Base-by-base conservation (phyloP, 2,797 vertebrate genomes). In the Naso thynnoides region DNA sequence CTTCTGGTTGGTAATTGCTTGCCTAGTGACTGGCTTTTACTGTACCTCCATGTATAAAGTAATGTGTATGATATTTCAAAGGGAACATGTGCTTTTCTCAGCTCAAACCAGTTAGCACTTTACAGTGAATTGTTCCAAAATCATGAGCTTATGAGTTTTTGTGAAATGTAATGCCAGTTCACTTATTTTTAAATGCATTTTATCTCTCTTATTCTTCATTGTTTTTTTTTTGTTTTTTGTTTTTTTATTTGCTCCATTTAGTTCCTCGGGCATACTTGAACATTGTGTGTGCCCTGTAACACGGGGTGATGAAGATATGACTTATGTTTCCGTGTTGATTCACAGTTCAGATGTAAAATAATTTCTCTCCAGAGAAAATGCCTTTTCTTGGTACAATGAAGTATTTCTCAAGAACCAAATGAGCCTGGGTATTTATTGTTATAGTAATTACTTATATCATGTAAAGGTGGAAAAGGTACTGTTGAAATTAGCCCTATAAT, bases 1-100 rank as follows among this genome's bases (percentile, higher is more conserved):
- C 92, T 94, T 89, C 90, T 94, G 92, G 94, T 92, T 94, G 93
- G 91, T 94, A 91, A 93, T 93, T 92, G 89, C 87, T 92, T 87
- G 84, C 89, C 88, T 85, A 85, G 87, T 70, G 84, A 91, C 86
- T 88, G 72, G 88, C 85, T 87, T 52, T 86, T 92, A 86, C 89
- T 92, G 91, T 92, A 92, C 89, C 84, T 92, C 87, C 83, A 86
- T 90, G 89, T 92, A 85, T 89, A 90, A 92, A 91, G 77, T 88
- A 84, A 87, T 87, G 83, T 89, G 83, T 88, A 78, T 89, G 87
- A 89, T 90, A 77, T 90, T 86, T 86, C 73, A 89, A 93, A 93
- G 90, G 89, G 91, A 93, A 90, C 90, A 78, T 90, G 90, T 90
- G 87, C 88, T 91, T 90, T 90, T 86, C 74, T 91, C 89, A 91